phyloP scores from a whole-genome alignment of 2,113 vertebrate genomes.

The Hiodon alosoides region DNA sequence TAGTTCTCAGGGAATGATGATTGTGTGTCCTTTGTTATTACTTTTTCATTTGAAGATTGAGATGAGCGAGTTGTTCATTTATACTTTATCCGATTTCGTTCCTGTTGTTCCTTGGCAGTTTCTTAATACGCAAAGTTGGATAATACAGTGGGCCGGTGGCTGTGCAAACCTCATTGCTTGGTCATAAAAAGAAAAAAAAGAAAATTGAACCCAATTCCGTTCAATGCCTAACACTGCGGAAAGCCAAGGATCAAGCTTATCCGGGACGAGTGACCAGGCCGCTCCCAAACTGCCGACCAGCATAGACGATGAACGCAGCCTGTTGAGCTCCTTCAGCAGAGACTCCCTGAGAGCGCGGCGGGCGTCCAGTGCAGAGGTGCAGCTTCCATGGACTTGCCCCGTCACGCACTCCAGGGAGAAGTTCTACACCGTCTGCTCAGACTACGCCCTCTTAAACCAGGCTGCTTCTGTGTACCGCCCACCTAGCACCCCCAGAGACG shows the following conservation, averaged over 20 bases:
- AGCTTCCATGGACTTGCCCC: constrained; percentile 87
- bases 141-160: no score
- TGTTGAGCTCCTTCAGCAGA: constrained; percentile 59
- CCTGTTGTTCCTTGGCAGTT: no score
- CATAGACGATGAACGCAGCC: constrained; percentile 47
- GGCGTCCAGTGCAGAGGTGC: constrained; percentile 74
- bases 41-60: no score
- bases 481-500: constrained; percentile 57
- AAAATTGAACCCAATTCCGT: constrained; percentile 32
- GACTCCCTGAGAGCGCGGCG: constrained; percentile 57
- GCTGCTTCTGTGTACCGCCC: constrained; percentile 77
- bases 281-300: constrained; percentile 53
- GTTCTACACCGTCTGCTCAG: constrained; percentile 96
- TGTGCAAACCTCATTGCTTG: no score
- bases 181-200: no score
- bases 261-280: constrained; percentile 59
- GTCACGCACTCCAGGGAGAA: constrained; percentile 92
- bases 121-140: no score
- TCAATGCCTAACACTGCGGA: constrained; percentile 91
- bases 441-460: constrained; percentile 92
- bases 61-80: no score
- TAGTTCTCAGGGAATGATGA: no score
- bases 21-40: no score
- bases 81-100: no score
- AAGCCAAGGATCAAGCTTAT: constrained; percentile 67